These are phyloP conservation scores for Thysanoteuthis rhombus DNA, from an alignment of 2,888 invertebrate genomes.

Conservation along the genomic window DNA sequence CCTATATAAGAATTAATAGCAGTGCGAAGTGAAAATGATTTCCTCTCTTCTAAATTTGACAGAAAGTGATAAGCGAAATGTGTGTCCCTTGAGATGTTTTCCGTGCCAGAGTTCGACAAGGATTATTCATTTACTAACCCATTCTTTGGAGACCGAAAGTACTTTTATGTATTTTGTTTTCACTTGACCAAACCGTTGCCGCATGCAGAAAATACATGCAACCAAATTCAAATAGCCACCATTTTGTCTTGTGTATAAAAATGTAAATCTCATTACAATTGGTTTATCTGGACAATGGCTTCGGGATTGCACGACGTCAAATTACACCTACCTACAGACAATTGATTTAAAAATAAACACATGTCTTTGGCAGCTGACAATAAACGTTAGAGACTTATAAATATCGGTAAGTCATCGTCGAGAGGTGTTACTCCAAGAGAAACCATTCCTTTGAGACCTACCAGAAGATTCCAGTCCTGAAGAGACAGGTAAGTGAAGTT, in stretches of 20 bases:
- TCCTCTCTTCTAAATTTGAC: too few relatives aligned
- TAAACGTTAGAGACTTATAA: background rate
- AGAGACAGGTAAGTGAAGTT: background rate
- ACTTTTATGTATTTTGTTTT: background rate
- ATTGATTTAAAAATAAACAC: background rate
- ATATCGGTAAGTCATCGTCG: background rate
- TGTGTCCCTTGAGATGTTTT: background rate
- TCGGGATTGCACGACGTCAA: background rate
- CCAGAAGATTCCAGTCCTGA: background rate
- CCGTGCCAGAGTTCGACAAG: background rate
- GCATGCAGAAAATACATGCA: background rate
- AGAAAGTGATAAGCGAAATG: background rate
- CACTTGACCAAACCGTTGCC: background rate
- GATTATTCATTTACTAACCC: background rate
- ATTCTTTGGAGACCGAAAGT: background rate
- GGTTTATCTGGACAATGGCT: background rate
- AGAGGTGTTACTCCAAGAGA: background rate
- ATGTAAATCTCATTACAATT: background rate
- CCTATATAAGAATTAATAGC: background rate
- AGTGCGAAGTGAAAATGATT: too few relatives aligned
- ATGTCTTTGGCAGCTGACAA: constrained; percentile 12
- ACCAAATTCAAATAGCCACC: background rate
- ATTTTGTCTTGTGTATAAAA: background rate
- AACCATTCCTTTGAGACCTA: background rate
- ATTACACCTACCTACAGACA: background rate